Evolutionary conservation across 2,797 vertebrate species (phyloP).

Genomic region (Amazona finschi): DNA sequence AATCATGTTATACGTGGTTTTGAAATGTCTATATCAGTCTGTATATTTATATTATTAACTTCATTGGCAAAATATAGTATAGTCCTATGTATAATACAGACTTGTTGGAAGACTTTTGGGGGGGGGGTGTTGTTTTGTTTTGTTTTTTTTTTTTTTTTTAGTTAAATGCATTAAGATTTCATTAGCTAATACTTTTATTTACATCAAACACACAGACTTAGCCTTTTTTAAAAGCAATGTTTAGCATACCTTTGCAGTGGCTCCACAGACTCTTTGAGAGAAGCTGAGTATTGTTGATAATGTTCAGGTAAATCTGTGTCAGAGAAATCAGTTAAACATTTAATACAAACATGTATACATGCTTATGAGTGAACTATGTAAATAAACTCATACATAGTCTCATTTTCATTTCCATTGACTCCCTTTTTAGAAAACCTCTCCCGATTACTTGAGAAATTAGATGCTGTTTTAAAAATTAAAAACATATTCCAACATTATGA

Average conservation of each 20-base stretch:
- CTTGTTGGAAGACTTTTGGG: not conserved
- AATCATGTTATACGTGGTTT: not conserved
- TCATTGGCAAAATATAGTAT: not conserved
- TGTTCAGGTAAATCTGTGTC: not conserved
- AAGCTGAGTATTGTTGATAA: not conserved
- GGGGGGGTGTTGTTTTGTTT: not conserved
- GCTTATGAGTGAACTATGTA: not conserved
- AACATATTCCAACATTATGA: not conserved
- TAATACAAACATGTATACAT: not conserved
- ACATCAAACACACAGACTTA: not conserved
- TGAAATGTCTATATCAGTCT: not conserved
- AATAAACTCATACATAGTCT: not conserved
- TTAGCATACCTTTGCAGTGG: not conserved
- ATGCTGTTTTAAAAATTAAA: not conserved
- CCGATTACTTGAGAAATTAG: not conserved
- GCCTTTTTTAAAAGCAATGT: not conserved
- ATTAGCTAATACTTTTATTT: not conserved
- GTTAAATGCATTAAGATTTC: not conserved
- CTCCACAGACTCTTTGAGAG: not conserved
- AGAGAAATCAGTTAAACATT: not conserved
- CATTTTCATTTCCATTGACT: not conserved
- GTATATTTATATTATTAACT: not conserved
- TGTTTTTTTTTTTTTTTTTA: not conserved
- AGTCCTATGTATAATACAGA: not conserved
- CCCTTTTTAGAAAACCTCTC: not conserved